These are phyloP conservation scores for Zapornia atra DNA, from an alignment of 2,113 vertebrate species.

Conservation along the genomic window DNA sequence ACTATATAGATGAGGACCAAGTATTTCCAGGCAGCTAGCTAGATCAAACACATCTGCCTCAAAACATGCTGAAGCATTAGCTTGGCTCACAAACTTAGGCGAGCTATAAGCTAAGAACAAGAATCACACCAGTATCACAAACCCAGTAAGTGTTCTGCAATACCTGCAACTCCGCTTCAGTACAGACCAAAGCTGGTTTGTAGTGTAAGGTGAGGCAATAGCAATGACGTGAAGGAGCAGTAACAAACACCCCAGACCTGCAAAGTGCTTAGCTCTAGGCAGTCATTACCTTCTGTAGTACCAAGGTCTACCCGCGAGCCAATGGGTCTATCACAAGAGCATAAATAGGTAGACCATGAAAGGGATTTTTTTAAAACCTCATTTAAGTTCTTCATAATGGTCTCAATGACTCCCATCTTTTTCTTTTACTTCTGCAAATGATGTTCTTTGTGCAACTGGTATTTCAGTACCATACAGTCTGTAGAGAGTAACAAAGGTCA, in stretches of 20 bases:
- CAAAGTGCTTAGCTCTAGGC: not conserved
- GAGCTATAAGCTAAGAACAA: not conserved
- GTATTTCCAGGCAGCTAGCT: not conserved
- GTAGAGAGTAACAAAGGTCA: not conserved
- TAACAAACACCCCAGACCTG: not conserved
- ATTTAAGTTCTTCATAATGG: slow-evolving; percentile 13
- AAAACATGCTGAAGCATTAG: not conserved
- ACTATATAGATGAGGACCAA: not conserved
- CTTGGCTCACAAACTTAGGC: slow-evolving; percentile 5
- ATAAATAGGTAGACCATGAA: slow-evolving; percentile 11
- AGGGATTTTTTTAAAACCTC: not conserved
- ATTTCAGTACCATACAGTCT: slow-evolving; percentile 17
- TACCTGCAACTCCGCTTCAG: slow-evolving; percentile 33
- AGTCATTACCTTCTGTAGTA: slow-evolving; percentile 38
- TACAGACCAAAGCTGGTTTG: not conserved
- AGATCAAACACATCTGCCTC: not conserved
- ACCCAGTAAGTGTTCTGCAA: not conserved
- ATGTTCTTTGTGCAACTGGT: not conserved
- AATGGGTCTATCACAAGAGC: not conserved
- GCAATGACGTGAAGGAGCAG: not conserved
- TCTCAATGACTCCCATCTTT: not conserved
- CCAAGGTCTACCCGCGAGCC: slow-evolving; percentile 6
- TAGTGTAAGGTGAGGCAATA: not conserved
- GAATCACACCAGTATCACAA: not conserved
- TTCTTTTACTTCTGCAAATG: not conserved